phyloP scores from a whole-genome alignment of 2,113 vertebrate genomes.

The Caranx ignobilis region DNA sequence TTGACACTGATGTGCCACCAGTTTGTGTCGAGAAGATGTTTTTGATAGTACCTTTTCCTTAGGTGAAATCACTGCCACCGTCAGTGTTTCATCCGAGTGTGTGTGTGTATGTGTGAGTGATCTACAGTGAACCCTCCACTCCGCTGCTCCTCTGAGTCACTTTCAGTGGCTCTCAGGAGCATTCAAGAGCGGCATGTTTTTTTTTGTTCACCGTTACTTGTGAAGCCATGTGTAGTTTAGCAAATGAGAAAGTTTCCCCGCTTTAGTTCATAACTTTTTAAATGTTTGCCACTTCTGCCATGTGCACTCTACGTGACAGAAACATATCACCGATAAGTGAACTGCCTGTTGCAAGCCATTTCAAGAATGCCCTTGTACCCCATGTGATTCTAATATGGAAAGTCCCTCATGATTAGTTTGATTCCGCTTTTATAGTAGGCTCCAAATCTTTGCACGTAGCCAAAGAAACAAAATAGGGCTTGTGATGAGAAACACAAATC shows the following conservation, averaged over 20 bases:
- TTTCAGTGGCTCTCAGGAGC: not conserved
- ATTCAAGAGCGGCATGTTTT: not conserved
- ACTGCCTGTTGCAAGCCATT: conserved; percentile 15
- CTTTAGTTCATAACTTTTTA: not conserved
- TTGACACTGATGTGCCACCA: too few species aligned
- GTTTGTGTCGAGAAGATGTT: not conserved
- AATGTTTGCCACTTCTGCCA: not conserved
- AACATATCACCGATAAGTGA: conserved; percentile 15
- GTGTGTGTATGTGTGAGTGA: too few species aligned
- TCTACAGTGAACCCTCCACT: not conserved
- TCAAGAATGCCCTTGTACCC: conserved; percentile 40
- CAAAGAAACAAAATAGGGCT: conserved; percentile 22
- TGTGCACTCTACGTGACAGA: not conserved
- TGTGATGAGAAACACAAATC: conserved; percentile 17
- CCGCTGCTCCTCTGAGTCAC: not conserved
- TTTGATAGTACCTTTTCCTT: not conserved
- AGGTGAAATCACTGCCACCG: not conserved
- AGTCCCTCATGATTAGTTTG: conserved; percentile 62
- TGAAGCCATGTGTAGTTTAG: not conserved
- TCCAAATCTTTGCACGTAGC: conserved; percentile 49
- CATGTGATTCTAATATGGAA: conserved; percentile 69
- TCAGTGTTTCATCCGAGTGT: not conserved
- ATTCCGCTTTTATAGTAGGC: conserved; percentile 42
- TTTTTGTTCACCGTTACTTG: not conserved
- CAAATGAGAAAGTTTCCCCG: conserved; percentile 19